phyloP scores from a whole-genome alignment of 2,888 invertebrate genomes.

The Orthonychiurus folsomi region DNA sequence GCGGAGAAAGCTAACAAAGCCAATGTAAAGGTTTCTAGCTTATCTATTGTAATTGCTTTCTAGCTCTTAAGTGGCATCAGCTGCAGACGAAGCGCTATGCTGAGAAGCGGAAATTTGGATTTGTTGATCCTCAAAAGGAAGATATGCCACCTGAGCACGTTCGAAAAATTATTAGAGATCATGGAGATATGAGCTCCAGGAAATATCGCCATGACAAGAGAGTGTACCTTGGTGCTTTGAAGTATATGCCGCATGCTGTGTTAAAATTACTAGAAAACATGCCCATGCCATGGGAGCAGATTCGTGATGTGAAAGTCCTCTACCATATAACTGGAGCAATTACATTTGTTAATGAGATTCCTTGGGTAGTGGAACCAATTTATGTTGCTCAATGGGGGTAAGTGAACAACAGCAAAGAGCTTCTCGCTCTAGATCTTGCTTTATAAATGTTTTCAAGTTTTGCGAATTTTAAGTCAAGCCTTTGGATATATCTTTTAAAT shows the following conservation, averaged over 20 bases:
- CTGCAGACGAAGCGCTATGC: constrained; percentile 97
- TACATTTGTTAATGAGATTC: constrained; percentile 99
- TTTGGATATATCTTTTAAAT: constrained; percentile 5
- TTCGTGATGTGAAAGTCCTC: constrained; percentile 90
- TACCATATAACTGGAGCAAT: constrained; percentile 99
- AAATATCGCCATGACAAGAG: constrained; percentile 98
- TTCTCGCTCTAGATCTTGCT: neutral
- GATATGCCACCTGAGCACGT: constrained; percentile 99
- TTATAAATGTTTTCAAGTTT: too few relatives aligned
- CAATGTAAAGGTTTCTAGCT: neutral
- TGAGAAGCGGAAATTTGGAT: constrained; percentile 96
- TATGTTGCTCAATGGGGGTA: constrained; percentile 99
- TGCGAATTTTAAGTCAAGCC: neutral
- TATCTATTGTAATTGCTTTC: constrained; percentile 12
- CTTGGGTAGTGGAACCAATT: constrained; percentile 98
- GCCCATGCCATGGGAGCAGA: constrained; percentile 99
- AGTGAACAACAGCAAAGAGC: constrained; percentile 39
- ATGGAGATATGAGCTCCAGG: constrained; percentile 98
- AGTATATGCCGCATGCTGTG: constrained; percentile 99
- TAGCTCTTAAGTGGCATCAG: constrained; percentile 95
- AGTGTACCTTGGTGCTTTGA: constrained; percentile 73
- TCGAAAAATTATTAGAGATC: constrained; percentile 96
- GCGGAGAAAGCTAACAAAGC: neutral
- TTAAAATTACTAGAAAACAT: constrained; percentile 98
- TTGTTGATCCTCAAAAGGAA: constrained; percentile 97